Conservation (phyloP, 2,888 invertebrate genomes). For the Elegia similella region DNA sequence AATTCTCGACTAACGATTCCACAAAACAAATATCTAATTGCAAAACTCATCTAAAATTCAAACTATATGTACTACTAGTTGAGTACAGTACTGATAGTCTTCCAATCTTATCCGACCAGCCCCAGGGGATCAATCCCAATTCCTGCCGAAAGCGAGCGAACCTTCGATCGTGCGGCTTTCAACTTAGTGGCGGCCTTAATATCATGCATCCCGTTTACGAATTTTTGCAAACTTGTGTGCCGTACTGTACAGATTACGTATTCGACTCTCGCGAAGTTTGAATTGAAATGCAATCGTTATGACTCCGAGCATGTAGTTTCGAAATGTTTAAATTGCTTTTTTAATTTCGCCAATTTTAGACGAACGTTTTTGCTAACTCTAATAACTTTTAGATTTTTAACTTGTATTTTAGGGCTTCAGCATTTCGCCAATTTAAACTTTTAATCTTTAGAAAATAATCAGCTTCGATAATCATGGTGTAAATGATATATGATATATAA, state of each 20-base stretch:
- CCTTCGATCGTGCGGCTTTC: conserved; percentile 5
- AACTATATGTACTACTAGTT: conserved; percentile 6
- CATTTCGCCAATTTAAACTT: background rate
- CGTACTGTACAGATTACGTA: conserved; percentile 16
- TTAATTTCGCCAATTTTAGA: background rate
- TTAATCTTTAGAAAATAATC: background rate
- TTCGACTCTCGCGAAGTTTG: conserved; percentile 13
- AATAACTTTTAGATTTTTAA: background rate
- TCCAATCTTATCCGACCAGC: conserved; percentile 14
- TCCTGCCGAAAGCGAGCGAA: conserved; percentile 4
- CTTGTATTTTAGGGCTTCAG: background rate
- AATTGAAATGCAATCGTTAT: conserved; percentile 35
- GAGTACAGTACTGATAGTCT: conserved; percentile 1
- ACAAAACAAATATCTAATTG: background rate
- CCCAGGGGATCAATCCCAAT: conserved; percentile 7
- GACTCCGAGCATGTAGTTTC: conserved; percentile 19
- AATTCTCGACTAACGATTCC: background rate
- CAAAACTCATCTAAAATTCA: conserved; percentile 4
- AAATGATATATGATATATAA: no score
- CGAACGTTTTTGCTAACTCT: background rate
- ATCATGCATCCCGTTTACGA: conserved; percentile 6
- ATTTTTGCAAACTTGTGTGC: conserved; percentile 9
- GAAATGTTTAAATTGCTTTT: background rate
- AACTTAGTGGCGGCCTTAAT: conserved; percentile 4
- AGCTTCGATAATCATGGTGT: no score